Evolutionary conservation across 2,888 invertebrate genomes (phyloP), one percentile per base, ranked within the genome.

Genomic region (Ecdyonurus torrentis): DNA sequence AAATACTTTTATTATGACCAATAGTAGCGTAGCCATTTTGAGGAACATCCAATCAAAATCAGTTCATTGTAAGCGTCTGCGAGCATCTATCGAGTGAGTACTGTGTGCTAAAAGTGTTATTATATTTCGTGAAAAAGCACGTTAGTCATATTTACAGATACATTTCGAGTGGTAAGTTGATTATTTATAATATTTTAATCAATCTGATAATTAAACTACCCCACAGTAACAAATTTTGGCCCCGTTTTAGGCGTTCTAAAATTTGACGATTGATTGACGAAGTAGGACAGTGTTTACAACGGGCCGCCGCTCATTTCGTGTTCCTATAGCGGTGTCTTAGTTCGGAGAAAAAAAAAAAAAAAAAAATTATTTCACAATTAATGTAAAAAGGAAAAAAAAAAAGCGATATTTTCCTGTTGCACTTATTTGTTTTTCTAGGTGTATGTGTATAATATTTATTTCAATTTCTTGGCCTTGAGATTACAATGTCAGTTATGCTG

Each of bases 1-100:
- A 25, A 25, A 23, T 18, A 18, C 52, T 62, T 59, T 66, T 66
- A 66, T 66, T 62, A 55, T 62, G 62, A 55, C 62, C 62, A 62
- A 62, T 62, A 25, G 52, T 22, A 23, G 25, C 63, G 37, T 15
- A 37, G 7, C 15, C 5, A 37, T 10, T 10, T 37, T 37, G 15
- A 15, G 5, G 7, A 37, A 10, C 37, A 5, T 10, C 37, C 37
- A 37, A 37, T 37, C 37, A 37, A 15, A 5, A 37, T 37, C 37
- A 37, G 5, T 37, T 37, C 37, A 37, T 15, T 37, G 37, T 15
- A 37, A 37, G 37, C 37, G 37, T 37, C 37, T 37, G 37, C 37
- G 37, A 37, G 37, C 5, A 37, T 37, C 37, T 37, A 37, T 37
- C 37, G 37, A 37, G 15, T 15, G 15, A 37, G 5, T 37, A 10